Conservation (phyloP, 2,113 vertebrate species). For the Sander lucioperca region DNA sequence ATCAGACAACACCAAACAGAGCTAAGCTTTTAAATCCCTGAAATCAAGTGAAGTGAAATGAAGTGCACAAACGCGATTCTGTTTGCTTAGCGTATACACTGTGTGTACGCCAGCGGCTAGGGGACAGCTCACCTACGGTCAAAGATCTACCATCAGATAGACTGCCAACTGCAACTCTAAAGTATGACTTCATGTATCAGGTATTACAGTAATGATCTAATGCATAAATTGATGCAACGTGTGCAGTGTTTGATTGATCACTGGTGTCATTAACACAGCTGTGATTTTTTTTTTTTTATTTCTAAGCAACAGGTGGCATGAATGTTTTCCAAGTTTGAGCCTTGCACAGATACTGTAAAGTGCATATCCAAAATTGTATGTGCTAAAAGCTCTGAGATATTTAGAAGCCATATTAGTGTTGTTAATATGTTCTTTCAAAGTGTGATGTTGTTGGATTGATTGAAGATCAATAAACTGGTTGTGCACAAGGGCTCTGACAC, state of each 20-base stretch:
- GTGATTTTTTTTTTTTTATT: slow-evolving; percentile 12
- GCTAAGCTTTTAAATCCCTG: slow-evolving; percentile 79
- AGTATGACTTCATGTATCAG: background rate
- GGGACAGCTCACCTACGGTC: slow-evolving; percentile 47
- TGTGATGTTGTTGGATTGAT: background rate
- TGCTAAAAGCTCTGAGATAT: background rate
- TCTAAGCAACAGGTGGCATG: slow-evolving; percentile 50
- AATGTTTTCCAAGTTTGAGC: slow-evolving; percentile 36
- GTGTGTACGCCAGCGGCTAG: slow-evolving; percentile 57
- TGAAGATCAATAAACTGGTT: background rate
- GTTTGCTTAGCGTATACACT: slow-evolving; percentile 71
- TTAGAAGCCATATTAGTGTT: background rate
- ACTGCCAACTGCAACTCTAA: slow-evolving; percentile 3
- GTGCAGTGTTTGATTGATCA: background rate
- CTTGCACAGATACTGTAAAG: slow-evolving; percentile 17
- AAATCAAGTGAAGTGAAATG: too few species aligned
- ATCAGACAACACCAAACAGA: slow-evolving; percentile 68
- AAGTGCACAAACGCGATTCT: slow-evolving; percentile 78
- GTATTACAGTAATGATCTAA: background rate
- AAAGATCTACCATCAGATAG: slow-evolving; percentile 40
- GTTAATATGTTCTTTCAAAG: background rate
- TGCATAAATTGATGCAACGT: background rate
- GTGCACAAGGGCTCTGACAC: background rate
- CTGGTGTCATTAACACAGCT: slow-evolving; percentile 12
- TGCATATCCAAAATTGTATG: background rate